Base-by-base conservation (phyloP, 2,888 invertebrate genomes). In the Dorcus hopei region DNA sequence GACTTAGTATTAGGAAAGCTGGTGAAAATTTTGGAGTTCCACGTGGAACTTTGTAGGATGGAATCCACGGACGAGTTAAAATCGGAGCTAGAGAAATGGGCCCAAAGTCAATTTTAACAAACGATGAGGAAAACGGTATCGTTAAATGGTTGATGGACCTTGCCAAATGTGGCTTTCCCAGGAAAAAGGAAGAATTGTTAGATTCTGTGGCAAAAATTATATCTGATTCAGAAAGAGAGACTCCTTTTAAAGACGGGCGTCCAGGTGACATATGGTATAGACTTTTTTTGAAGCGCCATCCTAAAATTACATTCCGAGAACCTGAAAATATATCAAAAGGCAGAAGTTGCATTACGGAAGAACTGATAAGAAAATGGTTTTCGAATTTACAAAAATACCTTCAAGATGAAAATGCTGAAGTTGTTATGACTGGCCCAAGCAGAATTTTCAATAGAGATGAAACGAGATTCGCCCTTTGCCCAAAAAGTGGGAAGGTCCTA, bases 371-470 rank as follows among this genome's bases (percentile, higher is more conserved):
- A 50, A 49, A 59, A 7, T 69, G 69, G 67, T 70, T 68, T 56
- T 23, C 38, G 23, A 56, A 65, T 3, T 41, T 70, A 7, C 50
- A 62, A 55, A n/a, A 38, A 50, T 55, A 49, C 56, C 54, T 65
- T 16, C 42, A 50, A 26, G 38, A 38, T 11, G 6, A 38, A 7
- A 11, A 19, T 19, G 50, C 40, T 50, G 5, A 47, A 9, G 62
- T 67, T 52, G 50, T 66, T 38, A 49, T 66, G 11, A n/a, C 23
- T 9, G 52, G 57, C 64, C 71, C 73, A 0, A 56, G 57, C 19
- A 57, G 74, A 54, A 64, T 76, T 43, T 74, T 71, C 52, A 74
- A 75, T 58, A 72, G 68, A 11, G 73, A 74, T 56, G 74, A 76
- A 63, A 70, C 70, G 11, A 68, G 70, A 40, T 75, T 76, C 59